Percentiles rank a stretch among this genome's conserved stretches.
Conservation (phyloP, 2,888 invertebrate species). For the Agapostemon virescens region DNA sequence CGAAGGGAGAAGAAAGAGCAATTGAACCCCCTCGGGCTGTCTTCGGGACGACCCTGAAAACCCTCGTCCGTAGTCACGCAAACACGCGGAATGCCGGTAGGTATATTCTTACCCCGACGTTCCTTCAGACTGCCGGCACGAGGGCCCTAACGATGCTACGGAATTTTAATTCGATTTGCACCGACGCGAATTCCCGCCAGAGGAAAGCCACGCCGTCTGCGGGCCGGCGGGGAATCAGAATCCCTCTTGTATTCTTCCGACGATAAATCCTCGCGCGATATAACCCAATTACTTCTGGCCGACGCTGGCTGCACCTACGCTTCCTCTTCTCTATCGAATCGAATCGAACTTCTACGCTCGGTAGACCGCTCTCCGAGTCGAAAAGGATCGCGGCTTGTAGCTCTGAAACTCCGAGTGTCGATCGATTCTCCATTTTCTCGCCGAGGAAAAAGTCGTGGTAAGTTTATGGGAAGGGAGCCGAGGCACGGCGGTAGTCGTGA, state of each 20-base stretch:
- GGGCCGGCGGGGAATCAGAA: slow-evolving; percentile 29
- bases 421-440: neutral
- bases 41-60: slow-evolving; percentile 63
- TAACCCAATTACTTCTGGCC: slow-evolving; percentile 54
- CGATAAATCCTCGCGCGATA: slow-evolving; percentile 59
- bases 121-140: slow-evolving; percentile 43
- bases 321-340: neutral
- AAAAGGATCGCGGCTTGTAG: neutral
- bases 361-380: neutral
- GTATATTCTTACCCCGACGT: slow-evolving; percentile 52
- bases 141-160: slow-evolving; percentile 63
- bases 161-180: slow-evolving; percentile 69
- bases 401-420: neutral
- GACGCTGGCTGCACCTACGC: neutral
- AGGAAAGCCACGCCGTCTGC: slow-evolving; percentile 32
- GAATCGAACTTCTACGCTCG: neutral
- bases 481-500: neutral
- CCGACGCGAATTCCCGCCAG: slow-evolving; percentile 29
- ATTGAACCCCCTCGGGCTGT: slow-evolving; percentile 43
- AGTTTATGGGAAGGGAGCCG: neutral
- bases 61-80: slow-evolving; percentile 61
- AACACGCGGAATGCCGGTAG: slow-evolving; percentile 61
- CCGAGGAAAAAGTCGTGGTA: neutral
- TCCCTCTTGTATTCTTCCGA: slow-evolving; percentile 53
- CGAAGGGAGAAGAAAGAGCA: slow-evolving; percentile 55